Base-by-base conservation (phyloP, 1,140 invertebrate species). In the Drosophila obscura region DNA sequence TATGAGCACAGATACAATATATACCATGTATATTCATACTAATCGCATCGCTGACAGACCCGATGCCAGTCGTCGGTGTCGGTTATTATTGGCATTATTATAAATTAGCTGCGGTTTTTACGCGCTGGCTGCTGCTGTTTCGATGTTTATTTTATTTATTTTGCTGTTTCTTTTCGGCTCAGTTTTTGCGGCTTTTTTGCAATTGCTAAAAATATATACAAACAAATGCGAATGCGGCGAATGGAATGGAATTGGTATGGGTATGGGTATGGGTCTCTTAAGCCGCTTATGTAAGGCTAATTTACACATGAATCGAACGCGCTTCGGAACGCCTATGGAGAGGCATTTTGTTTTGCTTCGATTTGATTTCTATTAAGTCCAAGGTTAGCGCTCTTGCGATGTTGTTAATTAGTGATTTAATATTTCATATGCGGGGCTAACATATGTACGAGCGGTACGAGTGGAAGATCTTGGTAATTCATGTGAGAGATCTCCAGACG, bases 361-460 rank as follows among this genome's bases (percentile, higher is more conserved):
- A 73, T 87, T 87, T 75, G 80, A 81, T 87, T 82, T 87, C 82
- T 87, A 88, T 87, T 87, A 87, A 87, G 82, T 88, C 83, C 83
- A 88, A 88, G 83, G 83, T 88, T 88, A 88, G 66, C 61, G 56
- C 65, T 71, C 60, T 64, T 77, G 68, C 74, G 64, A 77, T 43
- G 65, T 63, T 71, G 69, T 73, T 88, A 88, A 88, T 88, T 89
- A 88, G 77, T 83, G 84, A 73, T 80, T 88, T 83, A 83, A 77
- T 87, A 77, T 80, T 78, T 85, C 45, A 74, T 62, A 58, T 58
- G 58, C 53, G 19, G 19, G 19, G 16, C 51, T 56, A 46, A 46
- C 72, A 51, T 51, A 28, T 35, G 11, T 44, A 9, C 28, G 28
- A 35, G 3, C 31, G 11, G 9, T 35, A 11, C 31, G 2, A 9